phyloP scores from a whole-genome alignment of 2,888 invertebrate species.

The Meliscaeva auricollis region DNA sequence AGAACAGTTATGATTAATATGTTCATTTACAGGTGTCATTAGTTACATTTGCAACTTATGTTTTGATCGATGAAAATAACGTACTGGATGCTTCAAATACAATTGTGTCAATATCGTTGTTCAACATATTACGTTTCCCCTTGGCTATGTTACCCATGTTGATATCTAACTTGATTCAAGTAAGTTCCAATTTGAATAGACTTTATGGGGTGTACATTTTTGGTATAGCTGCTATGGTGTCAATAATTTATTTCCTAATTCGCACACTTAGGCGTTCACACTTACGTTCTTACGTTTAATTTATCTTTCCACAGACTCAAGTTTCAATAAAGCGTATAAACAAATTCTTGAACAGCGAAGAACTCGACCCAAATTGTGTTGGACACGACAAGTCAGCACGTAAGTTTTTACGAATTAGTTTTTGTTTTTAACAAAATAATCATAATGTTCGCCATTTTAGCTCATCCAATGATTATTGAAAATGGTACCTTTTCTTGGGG shows the following conservation, averaged over 20 bases:
- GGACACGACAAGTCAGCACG: constrained; percentile 90
- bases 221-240: too few relatives aligned
- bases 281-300: too few relatives aligned
- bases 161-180: constrained; percentile 95
- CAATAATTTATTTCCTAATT: too few relatives aligned
- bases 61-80: constrained; percentile 92
- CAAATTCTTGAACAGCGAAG: constrained; percentile 96
- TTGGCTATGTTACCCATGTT: constrained; percentile 98
- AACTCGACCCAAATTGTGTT: constrained; percentile 92
- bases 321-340: constrained; percentile 96
- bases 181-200: constrained; percentile 85
- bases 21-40: constrained; percentile 88
- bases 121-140: constrained; percentile 98
- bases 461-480: constrained; percentile 91
- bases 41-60: constrained; percentile 95
- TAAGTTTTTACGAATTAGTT: too few relatives aligned
- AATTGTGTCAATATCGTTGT: constrained; percentile 98
- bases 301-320: constrained; percentile 86
- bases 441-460: constrained; percentile 83
- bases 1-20: neutral
- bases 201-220: neutral
- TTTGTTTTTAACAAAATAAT: constrained; percentile 78
- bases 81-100: constrained; percentile 95
- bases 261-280: too few relatives aligned
- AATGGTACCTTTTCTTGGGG: constrained; percentile 97